Percentiles rank a stretch among this genome's conserved stretches.
Evolutionary conservation across 2,797 vertebrate genomes (phyloP).

Genomic region (Fistularia tabacaria): DNA sequence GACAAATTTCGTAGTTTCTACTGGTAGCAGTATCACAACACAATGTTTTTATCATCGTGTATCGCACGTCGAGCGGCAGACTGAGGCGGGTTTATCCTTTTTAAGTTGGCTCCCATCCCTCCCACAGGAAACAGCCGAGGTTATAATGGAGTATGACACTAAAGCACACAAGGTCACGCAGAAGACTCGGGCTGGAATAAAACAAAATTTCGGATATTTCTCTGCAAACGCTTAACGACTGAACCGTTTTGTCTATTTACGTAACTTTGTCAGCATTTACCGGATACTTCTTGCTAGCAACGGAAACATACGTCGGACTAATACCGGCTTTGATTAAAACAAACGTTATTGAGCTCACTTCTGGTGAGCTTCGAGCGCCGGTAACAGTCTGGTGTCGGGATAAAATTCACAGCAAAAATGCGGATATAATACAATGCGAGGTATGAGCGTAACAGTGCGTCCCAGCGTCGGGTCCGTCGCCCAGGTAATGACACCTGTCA

Average conservation of each 20-base stretch:
- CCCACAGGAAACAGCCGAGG: background rate
- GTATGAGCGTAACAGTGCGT: background rate
- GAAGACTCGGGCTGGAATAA: background rate
- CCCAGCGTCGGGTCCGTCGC: background rate
- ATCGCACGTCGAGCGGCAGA: too few relatives aligned
- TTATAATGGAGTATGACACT: constrained; percentile 7
- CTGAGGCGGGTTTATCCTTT: too few relatives aligned
- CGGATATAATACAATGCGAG: background rate
- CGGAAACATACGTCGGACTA: background rate
- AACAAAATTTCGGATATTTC: background rate
- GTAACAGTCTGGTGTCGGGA: background rate
- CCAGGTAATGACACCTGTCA: constrained; percentile 41
- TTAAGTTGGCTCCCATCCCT: too few relatives aligned
- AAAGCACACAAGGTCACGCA: constrained; percentile 61
- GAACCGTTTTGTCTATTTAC: too few relatives aligned
- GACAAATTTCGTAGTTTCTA: too few relatives aligned
- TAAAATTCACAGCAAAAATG: background rate
- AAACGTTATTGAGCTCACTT: constrained; percentile 5
- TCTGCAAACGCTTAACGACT: background rate
- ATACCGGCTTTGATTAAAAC: background rate
- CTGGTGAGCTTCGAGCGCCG: constrained; percentile 3
- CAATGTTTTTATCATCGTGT: too few relatives aligned
- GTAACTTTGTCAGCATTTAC: too few relatives aligned
- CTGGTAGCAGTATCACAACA: too few relatives aligned
- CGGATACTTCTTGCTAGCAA: background rate